These are phyloP conservation scores for Dromas ardeola DNA, from an alignment of 2,113 vertebrate species.

Conservation along the genomic window DNA sequence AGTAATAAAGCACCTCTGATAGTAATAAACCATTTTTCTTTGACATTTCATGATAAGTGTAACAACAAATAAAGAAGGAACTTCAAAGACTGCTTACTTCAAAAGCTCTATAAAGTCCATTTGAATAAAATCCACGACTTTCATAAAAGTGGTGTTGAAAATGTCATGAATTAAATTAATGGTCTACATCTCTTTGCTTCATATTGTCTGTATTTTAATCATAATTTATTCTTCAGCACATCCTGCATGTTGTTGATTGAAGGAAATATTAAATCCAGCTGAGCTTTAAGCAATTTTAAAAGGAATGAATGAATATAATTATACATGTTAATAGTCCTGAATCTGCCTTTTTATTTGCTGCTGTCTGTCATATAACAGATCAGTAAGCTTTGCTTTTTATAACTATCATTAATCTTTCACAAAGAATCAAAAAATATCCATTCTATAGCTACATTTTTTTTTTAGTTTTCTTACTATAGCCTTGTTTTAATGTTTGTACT, in stretches of 20 bases:
- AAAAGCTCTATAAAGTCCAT: constrained; percentile 67
- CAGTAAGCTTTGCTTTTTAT: constrained; percentile 41
- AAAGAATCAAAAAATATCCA: not conserved
- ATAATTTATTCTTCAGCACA: constrained; percentile 68
- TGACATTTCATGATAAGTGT: constrained; percentile 67
- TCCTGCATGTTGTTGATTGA: constrained; percentile 65
- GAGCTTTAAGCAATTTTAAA: constrained; percentile 66
- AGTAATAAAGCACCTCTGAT: constrained; percentile 63
- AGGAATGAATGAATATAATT: constrained; percentile 66
- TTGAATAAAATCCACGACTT: constrained; percentile 66
- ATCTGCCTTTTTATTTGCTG: constrained; percentile 58
- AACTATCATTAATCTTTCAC: constrained; percentile 37
- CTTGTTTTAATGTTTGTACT: not conserved
- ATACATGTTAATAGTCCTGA: constrained; percentile 57
- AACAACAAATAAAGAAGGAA: constrained; percentile 64
- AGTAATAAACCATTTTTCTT: constrained; percentile 60
- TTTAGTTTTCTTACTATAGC: not conserved
- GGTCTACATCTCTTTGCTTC: constrained; percentile 51
- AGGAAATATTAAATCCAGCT: constrained; percentile 69
- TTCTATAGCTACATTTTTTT: not conserved
- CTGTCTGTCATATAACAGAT: constrained; percentile 44
- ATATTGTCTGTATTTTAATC: constrained; percentile 67
- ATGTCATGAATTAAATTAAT: constrained; percentile 72
- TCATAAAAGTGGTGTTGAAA: constrained; percentile 63
- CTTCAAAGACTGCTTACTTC: constrained; percentile 68